phyloP scores from a whole-genome alignment of 2,888 invertebrate species.

The Andricus quercusramuli region DNA sequence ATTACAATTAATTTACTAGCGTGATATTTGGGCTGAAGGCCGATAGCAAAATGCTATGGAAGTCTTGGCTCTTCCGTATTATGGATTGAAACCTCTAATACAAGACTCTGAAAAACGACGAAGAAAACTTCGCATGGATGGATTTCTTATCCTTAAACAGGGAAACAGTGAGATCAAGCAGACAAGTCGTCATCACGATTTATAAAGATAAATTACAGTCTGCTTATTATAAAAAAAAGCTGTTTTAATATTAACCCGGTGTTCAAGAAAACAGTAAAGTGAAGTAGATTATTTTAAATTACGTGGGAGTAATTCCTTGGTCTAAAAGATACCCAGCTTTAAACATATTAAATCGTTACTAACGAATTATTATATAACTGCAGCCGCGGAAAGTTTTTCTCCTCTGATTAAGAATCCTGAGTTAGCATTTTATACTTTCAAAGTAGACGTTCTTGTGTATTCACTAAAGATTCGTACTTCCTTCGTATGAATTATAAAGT shows the following conservation, averaged over 20 bases:
- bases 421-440: slow-evolving; percentile 35
- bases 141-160: slow-evolving; percentile 13
- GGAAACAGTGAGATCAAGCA: background rate
- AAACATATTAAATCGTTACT: background rate
- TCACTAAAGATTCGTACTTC: slow-evolving; percentile 20
- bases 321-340: background rate
- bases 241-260: slow-evolving; percentile 3
- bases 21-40: slow-evolving; percentile 49
- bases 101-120: slow-evolving; percentile 17
- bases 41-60: slow-evolving; percentile 46
- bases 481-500: slow-evolving; percentile 36
- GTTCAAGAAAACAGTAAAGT: background rate
- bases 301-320: background rate
- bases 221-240: background rate
- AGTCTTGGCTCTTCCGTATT: background rate
- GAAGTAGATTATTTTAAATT: background rate
- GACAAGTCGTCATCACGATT: slow-evolving; percentile 14
- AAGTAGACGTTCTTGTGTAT: slow-evolving; percentile 23
- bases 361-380: background rate
- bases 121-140: slow-evolving; percentile 20
- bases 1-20: slow-evolving; percentile 47
- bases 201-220: slow-evolving; percentile 30
- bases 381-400: background rate
- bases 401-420: background rate
- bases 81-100: slow-evolving; percentile 19